These are phyloP conservation scores for Mobula hypostoma DNA, from an alignment of 2,113 vertebrate genomes.

Conservation along the genomic window DNA sequence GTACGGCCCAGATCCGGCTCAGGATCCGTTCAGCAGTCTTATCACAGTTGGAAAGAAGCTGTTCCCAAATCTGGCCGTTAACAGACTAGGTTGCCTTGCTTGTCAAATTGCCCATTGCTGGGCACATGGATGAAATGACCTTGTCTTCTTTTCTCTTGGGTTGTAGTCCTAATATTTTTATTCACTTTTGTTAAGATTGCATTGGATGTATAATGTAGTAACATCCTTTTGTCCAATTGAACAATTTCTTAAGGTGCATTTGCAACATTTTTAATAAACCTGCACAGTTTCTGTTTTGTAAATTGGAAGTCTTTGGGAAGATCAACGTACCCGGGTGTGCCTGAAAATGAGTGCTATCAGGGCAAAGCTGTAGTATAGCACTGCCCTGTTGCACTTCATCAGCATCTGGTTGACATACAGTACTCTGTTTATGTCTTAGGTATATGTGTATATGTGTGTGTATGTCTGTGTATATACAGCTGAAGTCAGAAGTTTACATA, in stretches of 20 bases:
- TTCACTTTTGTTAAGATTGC: not conserved
- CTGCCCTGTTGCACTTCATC: not conserved
- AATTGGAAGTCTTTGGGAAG: not conserved
- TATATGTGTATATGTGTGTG: too few relatives aligned
- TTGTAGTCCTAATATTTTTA: not conserved
- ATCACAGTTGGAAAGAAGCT: too few relatives aligned
- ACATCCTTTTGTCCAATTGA: not conserved
- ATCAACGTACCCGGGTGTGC: not conserved
- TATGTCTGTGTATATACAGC: too few relatives aligned
- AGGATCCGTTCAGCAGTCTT: too few relatives aligned
- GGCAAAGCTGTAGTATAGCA: too few relatives aligned
- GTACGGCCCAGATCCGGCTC: too few relatives aligned
- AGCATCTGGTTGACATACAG: not conserved
- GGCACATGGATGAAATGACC: not conserved
- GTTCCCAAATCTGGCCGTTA: too few relatives aligned
- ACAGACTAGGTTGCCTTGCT: not conserved
- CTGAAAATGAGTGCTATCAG: too few relatives aligned
- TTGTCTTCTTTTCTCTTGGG: not conserved
- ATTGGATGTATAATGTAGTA: not conserved
- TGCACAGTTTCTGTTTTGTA: not conserved
- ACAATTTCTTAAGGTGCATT: not conserved
- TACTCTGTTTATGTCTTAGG: too few relatives aligned
- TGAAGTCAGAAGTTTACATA: too few relatives aligned
- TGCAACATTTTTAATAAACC: not conserved
- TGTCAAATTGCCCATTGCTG: not conserved